Evolutionary conservation across 2,888 invertebrate species (phyloP).

Genomic region (Dynastes grantii): DNA sequence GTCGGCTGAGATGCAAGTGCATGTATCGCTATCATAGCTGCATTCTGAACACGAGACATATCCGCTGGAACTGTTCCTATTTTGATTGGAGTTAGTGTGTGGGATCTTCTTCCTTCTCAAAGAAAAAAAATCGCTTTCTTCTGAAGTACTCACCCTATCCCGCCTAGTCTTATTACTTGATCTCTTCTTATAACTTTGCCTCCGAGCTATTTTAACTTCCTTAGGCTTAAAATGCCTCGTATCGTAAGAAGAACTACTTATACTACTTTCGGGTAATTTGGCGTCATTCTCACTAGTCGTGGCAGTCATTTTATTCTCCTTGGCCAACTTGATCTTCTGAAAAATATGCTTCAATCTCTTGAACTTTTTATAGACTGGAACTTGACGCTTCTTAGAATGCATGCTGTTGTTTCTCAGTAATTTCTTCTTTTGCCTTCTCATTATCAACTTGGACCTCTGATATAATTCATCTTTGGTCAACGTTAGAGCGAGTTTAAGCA

Average conservation of each 20-base stretch:
- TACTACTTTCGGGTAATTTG: conserved; percentile 74
- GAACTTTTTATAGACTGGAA: conserved; percentile 65
- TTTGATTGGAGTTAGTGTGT: conserved; percentile 59
- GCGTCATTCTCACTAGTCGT: conserved; percentile 50
- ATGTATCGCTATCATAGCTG: conserved; percentile 88
- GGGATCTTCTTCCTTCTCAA: conserved; percentile 62
- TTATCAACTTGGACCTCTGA: conserved; percentile 90
- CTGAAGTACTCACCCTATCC: conserved; percentile 68
- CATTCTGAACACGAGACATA: conserved; percentile 93
- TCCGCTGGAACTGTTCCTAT: conserved; percentile 73
- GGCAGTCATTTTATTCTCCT: conserved; percentile 54
- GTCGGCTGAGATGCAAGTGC: conserved; percentile 83
- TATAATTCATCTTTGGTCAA: conserved; percentile 94
- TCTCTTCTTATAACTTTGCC: conserved; percentile 64
- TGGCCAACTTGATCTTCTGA: conserved; percentile 68
- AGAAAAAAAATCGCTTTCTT: conserved; percentile 71
- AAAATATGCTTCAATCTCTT: conserved; percentile 72
- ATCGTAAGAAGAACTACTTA: conserved; percentile 77
- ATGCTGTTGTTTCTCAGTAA: conserved; percentile 74
- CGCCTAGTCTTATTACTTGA: conserved; percentile 50
- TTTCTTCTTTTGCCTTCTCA: conserved; percentile 87
- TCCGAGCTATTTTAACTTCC: conserved; percentile 65
- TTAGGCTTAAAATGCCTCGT: conserved; percentile 77
- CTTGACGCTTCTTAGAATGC: conserved; percentile 59
- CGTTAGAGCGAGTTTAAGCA: conserved; percentile 89